Conservation (phyloP, 1,140 invertebrate species). For the Sweltsa coloradensis region DNA sequence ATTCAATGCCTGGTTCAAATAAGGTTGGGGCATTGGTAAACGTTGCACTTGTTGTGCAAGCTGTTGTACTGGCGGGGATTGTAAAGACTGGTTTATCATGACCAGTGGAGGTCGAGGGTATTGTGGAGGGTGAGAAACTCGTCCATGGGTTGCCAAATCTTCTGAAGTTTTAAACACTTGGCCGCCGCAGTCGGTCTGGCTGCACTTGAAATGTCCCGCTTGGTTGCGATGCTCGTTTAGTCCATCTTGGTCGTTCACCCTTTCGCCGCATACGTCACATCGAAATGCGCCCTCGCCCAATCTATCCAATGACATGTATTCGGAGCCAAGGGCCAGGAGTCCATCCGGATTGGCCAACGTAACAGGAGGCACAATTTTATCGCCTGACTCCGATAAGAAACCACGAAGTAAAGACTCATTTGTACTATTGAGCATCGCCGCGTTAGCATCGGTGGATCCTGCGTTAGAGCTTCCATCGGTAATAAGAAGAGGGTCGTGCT, state of each 20-base stretch:
- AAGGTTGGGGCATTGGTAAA: conserved; percentile 31
- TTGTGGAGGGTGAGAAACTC: conserved; percentile 23
- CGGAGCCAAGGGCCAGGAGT: no score
- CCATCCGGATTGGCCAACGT: no score
- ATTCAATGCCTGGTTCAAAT: conserved; percentile 28
- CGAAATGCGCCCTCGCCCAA: conserved; percentile 31
- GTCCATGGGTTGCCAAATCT: conserved; percentile 31
- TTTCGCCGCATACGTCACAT: conserved; percentile 34
- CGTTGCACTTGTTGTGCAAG: conserved; percentile 36
- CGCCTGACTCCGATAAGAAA: no score
- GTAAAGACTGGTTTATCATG: conserved; percentile 17
- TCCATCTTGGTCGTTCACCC: conserved; percentile 30
- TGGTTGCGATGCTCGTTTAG: conserved; percentile 31
- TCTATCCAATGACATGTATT: conserved; percentile 34
- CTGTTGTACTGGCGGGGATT: conserved; percentile 33
- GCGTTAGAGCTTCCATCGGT: no score
- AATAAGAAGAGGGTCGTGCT: no score
- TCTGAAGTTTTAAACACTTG: conserved; percentile 25
- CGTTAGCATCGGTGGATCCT: no score
- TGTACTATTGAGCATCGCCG: no score
- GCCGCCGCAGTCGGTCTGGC: conserved; percentile 29
- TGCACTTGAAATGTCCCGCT: conserved; percentile 34
- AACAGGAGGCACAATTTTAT: no score
- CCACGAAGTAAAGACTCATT: no score
- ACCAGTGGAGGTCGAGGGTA: conserved; percentile 17